Base-by-base conservation (phyloP, 2,888 invertebrate genomes). In the Polydrusus cervinus region DNA sequence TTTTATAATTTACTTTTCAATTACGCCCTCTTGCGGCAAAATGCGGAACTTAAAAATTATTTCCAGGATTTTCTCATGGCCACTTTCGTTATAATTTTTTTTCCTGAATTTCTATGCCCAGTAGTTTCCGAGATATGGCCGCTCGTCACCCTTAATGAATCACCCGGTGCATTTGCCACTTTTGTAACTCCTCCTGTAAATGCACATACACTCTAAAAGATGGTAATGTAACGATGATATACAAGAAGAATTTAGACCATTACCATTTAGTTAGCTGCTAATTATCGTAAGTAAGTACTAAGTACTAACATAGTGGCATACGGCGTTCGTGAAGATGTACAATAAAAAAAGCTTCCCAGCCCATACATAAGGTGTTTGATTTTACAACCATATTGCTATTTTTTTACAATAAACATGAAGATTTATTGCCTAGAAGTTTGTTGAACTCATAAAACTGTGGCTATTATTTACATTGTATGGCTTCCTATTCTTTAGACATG, bases 391-490 rank as follows among this genome's bases (percentile, higher is more conserved):
- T 53, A 67, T 43, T 53, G 55, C 67, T n/a, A 66, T 66, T 67
- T 67, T 66, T 67, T 67, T 47, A 62, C 62, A 55, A 53, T 51
- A 51, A 67, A 51, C 34, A 20, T 18, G 14, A 61, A 60, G 60
- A 69, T 69, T 69, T 69, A 69, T 69, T 69, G 14, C 69, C 45
- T 45, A 40, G 69, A 45, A 55, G 69, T 69, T 69, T 69, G 60
- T 69, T 69, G 69, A 69, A 69, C 69, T 30, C 69, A 47, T 60
- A 60, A 60, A 60, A 60, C 57, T 60, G 57, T 60, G 47, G 60
- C 57, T 69, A 47, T 60, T 69, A 69, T 69, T 69, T 55, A 69
- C 69, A 69, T 69, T 69, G 69, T 69, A 69, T 45, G 25, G 67
- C 53, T 67, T 55, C 53, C 20, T 55, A 51, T 67, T 67, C 67